A percentile compares a stretch with the other conserved stretches of the same genome.
phyloP scores from a whole-genome alignment of 2,797 vertebrate species.

The Notoglanidium macrostoma region DNA sequence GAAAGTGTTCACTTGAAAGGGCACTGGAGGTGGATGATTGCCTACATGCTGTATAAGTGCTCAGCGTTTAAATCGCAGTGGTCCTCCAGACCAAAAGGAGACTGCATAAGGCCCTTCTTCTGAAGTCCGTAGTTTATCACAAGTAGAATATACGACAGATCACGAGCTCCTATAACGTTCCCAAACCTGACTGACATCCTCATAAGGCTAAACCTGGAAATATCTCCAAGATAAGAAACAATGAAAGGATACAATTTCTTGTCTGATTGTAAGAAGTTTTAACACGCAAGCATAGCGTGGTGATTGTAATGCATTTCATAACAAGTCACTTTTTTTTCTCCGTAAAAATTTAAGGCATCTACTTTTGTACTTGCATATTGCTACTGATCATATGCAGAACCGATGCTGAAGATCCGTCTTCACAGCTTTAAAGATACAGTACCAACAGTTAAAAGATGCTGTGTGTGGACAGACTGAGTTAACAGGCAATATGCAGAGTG shows the following conservation, averaged over 20 bases:
- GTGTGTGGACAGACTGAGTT: not conserved
- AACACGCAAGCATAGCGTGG: constrained; percentile 67
- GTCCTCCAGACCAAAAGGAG: constrained; percentile 54
- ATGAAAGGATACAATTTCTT: constrained; percentile 62
- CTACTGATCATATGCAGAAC: constrained; percentile 57
- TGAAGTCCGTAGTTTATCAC: constrained; percentile 55
- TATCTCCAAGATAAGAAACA: constrained; percentile 38
- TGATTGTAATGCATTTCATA: constrained; percentile 79
- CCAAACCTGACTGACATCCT: constrained; percentile 29
- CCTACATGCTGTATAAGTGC: constrained; percentile 77
- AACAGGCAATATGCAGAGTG: not conserved
- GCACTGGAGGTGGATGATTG: constrained; percentile 68
- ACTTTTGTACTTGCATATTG: constrained; percentile 74
- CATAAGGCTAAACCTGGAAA: constrained; percentile 43
- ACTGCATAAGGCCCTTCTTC: constrained; percentile 50
- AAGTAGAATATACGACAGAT: constrained; percentile 53
- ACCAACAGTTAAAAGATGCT: constrained; percentile 21
- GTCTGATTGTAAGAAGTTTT: constrained; percentile 72
- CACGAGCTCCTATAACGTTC: constrained; percentile 9
- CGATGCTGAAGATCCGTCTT: constrained; percentile 40
- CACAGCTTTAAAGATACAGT: constrained; percentile 32
- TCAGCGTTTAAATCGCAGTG: constrained; percentile 64
- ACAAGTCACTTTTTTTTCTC: constrained; percentile 73
- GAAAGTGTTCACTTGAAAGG: constrained; percentile 56
- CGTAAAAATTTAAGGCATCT: constrained; percentile 78